These are phyloP conservation scores for Ceratosolen solmsi DNA, from an alignment of 1,140 invertebrate species.

Conservation along the genomic window DNA sequence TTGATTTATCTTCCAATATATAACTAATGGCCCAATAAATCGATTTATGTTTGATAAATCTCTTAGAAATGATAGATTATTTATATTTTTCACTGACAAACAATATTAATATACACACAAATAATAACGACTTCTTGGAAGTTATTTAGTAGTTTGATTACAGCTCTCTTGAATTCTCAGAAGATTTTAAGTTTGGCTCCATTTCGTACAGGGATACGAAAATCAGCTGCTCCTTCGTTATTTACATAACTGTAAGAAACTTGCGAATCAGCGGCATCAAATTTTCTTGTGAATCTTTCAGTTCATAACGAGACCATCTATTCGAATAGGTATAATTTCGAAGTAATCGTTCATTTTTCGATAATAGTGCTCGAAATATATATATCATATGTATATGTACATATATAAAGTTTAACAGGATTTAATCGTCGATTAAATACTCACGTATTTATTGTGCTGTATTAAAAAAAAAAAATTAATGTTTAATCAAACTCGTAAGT, in stretches of 20 bases:
- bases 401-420: background rate
- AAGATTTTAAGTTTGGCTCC: background rate
- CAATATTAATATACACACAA: background rate
- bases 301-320: background rate
- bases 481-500: conserved; percentile 3
- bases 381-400: background rate
- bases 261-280: background rate
- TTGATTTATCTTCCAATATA: too few species aligned
- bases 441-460: background rate
- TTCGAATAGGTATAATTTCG: background rate
- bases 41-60: too few species aligned
- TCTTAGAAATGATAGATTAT: background rate
- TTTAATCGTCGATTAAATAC: background rate
- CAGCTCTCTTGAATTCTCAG: background rate
- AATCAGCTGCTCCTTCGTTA: background rate
- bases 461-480: background rate
- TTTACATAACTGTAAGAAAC: background rate
- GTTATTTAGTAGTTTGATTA: background rate
- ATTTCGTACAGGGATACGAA: too few species aligned
- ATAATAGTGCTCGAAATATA: background rate
- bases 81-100: background rate
- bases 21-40: too few species aligned
- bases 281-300: background rate
- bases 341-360: background rate
- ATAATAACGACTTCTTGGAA: background rate